Evolutionary conservation across 2,888 invertebrate species (phyloP).

Genomic region (Brenthis ino): DNA sequence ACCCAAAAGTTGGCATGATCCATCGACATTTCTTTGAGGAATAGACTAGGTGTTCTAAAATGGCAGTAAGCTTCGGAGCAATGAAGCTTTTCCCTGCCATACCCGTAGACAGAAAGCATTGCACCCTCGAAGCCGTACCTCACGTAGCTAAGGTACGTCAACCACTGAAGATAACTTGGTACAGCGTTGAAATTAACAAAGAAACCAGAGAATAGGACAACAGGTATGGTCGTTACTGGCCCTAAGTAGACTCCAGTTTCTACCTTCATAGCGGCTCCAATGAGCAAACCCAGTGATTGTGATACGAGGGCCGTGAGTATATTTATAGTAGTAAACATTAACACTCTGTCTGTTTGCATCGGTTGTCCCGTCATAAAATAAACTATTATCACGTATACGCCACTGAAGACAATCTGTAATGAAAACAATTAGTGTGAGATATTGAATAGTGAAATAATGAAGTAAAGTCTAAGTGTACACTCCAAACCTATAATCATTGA

Average conservation of each 20-base stretch:
- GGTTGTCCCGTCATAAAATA: slow-evolving; percentile 98
- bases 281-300: slow-evolving; percentile 94
- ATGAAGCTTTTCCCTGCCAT: slow-evolving; percentile 89
- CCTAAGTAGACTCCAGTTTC: slow-evolving; percentile 90
- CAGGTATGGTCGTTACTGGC: slow-evolving; percentile 95
- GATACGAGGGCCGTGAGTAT: slow-evolving; percentile 95
- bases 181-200: slow-evolving; percentile 96
- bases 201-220: slow-evolving; percentile 96
- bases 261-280: slow-evolving; percentile 95
- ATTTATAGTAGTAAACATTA: slow-evolving; percentile 87
- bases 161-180: slow-evolving; percentile 93
- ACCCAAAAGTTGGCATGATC: slow-evolving; percentile 89
- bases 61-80: slow-evolving; percentile 93
- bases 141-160: slow-evolving; percentile 95
- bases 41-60: slow-evolving; percentile 89
- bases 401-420: slow-evolving; percentile 90
- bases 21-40: slow-evolving; percentile 93
- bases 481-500: no score
- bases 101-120: slow-evolving; percentile 95
- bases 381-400: slow-evolving; percentile 93
- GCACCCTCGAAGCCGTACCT: slow-evolving; percentile 95
- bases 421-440: background rate
- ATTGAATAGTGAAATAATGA: no score
- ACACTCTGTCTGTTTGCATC: slow-evolving; percentile 90
- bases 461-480: no score